phyloP scores from a whole-genome alignment of 2,888 invertebrate species.

The Amphipoea oculea region DNA sequence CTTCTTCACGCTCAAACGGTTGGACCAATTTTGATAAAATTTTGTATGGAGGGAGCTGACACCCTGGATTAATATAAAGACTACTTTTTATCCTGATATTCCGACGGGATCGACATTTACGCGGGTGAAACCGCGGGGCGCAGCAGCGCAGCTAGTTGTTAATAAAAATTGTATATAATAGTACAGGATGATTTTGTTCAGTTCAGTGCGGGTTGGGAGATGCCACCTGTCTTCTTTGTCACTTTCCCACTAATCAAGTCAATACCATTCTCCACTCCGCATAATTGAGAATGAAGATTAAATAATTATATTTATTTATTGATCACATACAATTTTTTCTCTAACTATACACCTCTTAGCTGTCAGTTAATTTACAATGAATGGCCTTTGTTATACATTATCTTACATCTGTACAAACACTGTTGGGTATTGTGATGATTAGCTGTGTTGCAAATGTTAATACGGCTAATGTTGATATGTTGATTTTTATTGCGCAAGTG shows the following conservation, averaged over 20 bases:
- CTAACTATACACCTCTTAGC: conserved; percentile 54
- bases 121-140: too few relatives aligned
- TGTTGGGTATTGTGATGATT: conserved; percentile 54
- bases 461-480: conserved; percentile 58
- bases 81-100: too few relatives aligned
- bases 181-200: too few relatives aligned
- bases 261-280: background rate
- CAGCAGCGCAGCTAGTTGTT: too few relatives aligned
- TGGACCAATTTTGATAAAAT: too few relatives aligned
- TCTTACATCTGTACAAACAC: conserved; percentile 67
- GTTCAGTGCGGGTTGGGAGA: too few relatives aligned
- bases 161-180: too few relatives aligned
- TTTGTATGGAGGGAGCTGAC: too few relatives aligned
- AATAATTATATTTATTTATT: conserved; percentile 46
- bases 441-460: conserved; percentile 61
- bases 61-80: too few relatives aligned
- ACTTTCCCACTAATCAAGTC: background rate
- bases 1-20: too few relatives aligned
- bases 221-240: too few relatives aligned
- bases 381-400: conserved; percentile 67
- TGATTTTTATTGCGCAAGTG: conserved; percentile 53
- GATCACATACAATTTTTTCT: conserved; percentile 47
- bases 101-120: too few relatives aligned
- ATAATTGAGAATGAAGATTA: conserved; percentile 34
- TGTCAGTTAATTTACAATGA: conserved; percentile 71